A percentile compares a stretch with the other conserved stretches of the same genome.
Evolutionary conservation across 2,888 invertebrate species (phyloP).

Genomic region (Clunio marinus): DNA sequence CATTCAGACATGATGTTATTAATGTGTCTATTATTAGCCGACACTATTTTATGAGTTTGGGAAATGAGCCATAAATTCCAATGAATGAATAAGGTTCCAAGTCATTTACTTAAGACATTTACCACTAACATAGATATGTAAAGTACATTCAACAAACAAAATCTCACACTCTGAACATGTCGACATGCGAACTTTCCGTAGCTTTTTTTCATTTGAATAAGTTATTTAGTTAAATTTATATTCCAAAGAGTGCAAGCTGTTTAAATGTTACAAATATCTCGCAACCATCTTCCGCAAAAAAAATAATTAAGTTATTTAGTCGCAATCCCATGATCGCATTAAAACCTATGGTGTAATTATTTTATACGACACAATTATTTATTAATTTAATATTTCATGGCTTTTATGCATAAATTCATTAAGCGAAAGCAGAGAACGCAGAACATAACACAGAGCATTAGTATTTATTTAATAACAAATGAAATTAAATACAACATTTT

Average conservation of each 20-base stretch:
- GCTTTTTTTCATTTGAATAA: too few relatives aligned
- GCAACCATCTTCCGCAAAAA: background rate
- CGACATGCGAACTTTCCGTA: background rate
- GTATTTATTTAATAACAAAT: slow-evolving; percentile 34
- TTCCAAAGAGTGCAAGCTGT: too few relatives aligned
- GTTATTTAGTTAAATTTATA: too few relatives aligned
- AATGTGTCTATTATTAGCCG: slow-evolving; percentile 25
- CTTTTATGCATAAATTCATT: slow-evolving; percentile 35
- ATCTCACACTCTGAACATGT: too few relatives aligned
- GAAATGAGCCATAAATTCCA: slow-evolving; percentile 22
- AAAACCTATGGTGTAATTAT: slow-evolving; percentile 31
- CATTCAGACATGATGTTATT: slow-evolving; percentile 10
- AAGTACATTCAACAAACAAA: too few relatives aligned
- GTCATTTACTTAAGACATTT: too few relatives aligned
- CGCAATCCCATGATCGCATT: slow-evolving; percentile 30
- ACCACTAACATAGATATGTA: too few relatives aligned
- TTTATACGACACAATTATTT: slow-evolving; percentile 35
- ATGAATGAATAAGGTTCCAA: too few relatives aligned
- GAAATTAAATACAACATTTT: slow-evolving; percentile 37
- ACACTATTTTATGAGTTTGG: slow-evolving; percentile 13
- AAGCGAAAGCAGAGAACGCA: background rate
- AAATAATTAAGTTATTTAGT: slow-evolving; percentile 36
- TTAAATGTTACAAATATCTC: too few relatives aligned
- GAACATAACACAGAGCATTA: slow-evolving; percentile 19
- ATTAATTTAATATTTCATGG: slow-evolving; percentile 35